These are phyloP conservation scores for Philaethria dido DNA, from an alignment of 2,888 invertebrate species.

Conservation along the genomic window DNA sequence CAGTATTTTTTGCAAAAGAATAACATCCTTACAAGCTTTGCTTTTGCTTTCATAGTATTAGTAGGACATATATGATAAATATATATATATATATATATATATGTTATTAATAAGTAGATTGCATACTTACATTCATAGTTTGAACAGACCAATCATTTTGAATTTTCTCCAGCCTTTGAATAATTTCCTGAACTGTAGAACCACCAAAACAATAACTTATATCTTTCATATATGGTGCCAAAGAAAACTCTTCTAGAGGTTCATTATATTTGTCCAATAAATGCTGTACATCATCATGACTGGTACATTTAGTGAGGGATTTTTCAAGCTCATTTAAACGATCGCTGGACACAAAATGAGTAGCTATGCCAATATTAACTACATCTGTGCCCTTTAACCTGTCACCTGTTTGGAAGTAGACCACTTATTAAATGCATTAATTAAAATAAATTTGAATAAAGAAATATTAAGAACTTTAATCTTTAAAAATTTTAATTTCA, in stretches of 20 bases:
- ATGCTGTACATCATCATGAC: slow-evolving; percentile 76
- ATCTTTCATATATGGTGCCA: slow-evolving; percentile 86
- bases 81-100: no score
- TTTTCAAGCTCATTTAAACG: slow-evolving; percentile 86
- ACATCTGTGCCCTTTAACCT: slow-evolving; percentile 90
- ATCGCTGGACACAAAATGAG: slow-evolving; percentile 91
- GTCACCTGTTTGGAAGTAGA: slow-evolving; percentile 63
- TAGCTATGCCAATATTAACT: slow-evolving; percentile 94
- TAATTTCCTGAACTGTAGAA: slow-evolving; percentile 90
- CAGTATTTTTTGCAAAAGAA: no score
- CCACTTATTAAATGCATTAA: not conserved
- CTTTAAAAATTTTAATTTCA: no score
- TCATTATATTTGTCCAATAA: slow-evolving; percentile 86
- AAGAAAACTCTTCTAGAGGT: slow-evolving; percentile 86
- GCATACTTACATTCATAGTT: slow-evolving; percentile 82
- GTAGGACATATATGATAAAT: no score
- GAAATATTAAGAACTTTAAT: no score
- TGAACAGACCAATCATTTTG: slow-evolving; percentile 92
- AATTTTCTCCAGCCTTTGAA: slow-evolving; percentile 88
- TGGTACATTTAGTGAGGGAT: slow-evolving; percentile 81
- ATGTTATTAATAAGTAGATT: no score
- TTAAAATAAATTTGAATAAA: not conserved
- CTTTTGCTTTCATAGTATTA: not conserved
- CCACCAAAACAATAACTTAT: slow-evolving; percentile 92
- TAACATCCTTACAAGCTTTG: no score